Evolutionary conservation across 2,888 invertebrate genomes (phyloP), one percentile per base, ranked within the genome.

Genomic region (Halictus quadricinctus): DNA sequence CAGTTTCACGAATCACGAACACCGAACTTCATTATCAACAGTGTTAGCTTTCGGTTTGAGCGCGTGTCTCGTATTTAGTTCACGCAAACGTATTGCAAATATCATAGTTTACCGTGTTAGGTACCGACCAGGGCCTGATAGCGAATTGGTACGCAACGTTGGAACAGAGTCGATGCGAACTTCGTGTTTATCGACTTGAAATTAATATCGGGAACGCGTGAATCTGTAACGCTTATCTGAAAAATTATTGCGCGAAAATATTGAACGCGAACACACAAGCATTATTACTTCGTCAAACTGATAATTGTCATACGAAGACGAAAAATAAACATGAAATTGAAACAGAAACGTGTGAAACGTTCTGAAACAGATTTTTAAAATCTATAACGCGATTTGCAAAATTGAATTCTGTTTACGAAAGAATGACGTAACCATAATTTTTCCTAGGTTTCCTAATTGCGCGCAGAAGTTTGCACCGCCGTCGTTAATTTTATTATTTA

Each of bases 61-160:
- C 13, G 41, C n/a, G 12, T 36, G 46, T 48, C 25, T 46, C n/a
- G 21, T 36, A 29, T 60, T 43, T 21, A 48, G 12, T 43, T 18
- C 21, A 12, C 13, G 29, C n/a, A 66, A 72, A 64, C 48, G 8
- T 72, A 36, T 72, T 3, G 50, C 64, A 72, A 80, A 73, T 72
- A 73, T 79, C n/a, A 54, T 6, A 54, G 54, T 80, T 73, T 46
- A 54, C 72, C 36, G 54, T 36, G 66, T 54, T 80, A 81, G 58
- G 43, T n/a, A 64, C 25, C 54, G 72, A 36, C n/a, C 18, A 80
- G 54, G 18, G 50, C 21, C 18, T 13, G 25, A 50, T 50, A 72
- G 25, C 29, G 21, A 21, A 50, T 43, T 60, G 79, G 60, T 79
- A 46, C 76, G 25, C 15, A 46, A 58, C 21, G 48, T 18, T 41